Evolutionary conservation across 2,888 invertebrate species (phyloP).

Genomic region (Zele albiditarsus): DNA sequence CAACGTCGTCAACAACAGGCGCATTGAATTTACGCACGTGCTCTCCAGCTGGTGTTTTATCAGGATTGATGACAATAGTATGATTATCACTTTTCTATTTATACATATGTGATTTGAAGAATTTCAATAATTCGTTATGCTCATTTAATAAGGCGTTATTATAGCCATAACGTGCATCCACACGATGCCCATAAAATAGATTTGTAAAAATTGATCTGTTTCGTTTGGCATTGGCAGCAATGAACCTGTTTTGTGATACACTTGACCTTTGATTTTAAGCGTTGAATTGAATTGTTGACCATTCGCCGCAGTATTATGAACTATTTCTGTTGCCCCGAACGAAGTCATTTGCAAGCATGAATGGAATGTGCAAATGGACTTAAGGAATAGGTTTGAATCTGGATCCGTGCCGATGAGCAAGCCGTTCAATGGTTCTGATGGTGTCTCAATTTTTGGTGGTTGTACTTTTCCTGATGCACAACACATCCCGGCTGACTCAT

Average conservation of each 20-base stretch:
- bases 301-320: background rate
- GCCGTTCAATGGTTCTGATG: constrained; percentile 54
- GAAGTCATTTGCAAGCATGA: constrained; percentile 49
- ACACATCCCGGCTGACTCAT: constrained; percentile 55
- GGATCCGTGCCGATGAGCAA: constrained; percentile 53
- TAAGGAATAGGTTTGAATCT: constrained; percentile 55
- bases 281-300: constrained; percentile 23
- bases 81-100: constrained; percentile 57
- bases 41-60: constrained; percentile 62
- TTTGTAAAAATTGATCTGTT: no score
- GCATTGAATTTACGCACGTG: constrained; percentile 66
- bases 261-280: constrained; percentile 23
- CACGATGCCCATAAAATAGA: no score
- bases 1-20: constrained; percentile 60
- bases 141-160: constrained; percentile 54
- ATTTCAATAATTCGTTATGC: constrained; percentile 61
- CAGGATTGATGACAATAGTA: constrained; percentile 57
- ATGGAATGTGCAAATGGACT: constrained; percentile 55
- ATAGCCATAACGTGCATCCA: constrained; percentile 47
- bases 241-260: background rate
- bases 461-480: constrained; percentile 51
- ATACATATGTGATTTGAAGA: constrained; percentile 61
- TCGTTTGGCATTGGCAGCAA: no score
- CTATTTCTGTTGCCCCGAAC: constrained; percentile 34
- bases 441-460: constrained; percentile 49